Evolutionary conservation across 2,797 vertebrate genomes (phyloP).

Genomic region (Strix occidentalis): DNA sequence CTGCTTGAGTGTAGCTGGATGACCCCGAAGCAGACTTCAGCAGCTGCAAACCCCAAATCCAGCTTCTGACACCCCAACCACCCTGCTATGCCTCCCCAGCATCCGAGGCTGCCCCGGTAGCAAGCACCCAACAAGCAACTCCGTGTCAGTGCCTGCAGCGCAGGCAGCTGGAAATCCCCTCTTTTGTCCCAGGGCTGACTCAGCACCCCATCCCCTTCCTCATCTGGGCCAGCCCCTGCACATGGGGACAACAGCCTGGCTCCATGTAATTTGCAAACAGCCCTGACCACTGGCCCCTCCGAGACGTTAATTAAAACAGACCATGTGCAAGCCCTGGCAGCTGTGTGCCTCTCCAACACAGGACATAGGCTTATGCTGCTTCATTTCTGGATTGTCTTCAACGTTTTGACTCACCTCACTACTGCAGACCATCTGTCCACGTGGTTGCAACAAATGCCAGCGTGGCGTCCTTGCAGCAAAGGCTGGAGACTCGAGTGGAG

Average conservation of each 20-base stretch:
- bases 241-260: rapidly evolving
- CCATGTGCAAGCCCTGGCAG: neutral
- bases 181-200: neutral
- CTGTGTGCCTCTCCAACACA: neutral
- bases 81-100: too few relatives aligned
- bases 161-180: neutral
- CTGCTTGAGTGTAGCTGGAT: slow-evolving; percentile 76
- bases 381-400: neutral
- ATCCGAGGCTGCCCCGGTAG: neutral
- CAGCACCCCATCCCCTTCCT: neutral
- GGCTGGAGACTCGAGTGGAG: neutral
- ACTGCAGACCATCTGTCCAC: neutral
- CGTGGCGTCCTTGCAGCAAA: neutral
- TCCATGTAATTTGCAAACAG: neutral
- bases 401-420: neutral
- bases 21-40: neutral
- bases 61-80: neutral
- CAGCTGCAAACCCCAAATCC: neutral
- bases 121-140: rapidly evolving
- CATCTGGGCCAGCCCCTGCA: neutral
- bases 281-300: rapidly evolving
- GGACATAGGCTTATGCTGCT: neutral
- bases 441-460: neutral
- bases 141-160: rapidly evolving
- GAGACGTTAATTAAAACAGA: neutral